Conservation (phyloP, 2,888 invertebrate species). For the Aromia moschata region DNA sequence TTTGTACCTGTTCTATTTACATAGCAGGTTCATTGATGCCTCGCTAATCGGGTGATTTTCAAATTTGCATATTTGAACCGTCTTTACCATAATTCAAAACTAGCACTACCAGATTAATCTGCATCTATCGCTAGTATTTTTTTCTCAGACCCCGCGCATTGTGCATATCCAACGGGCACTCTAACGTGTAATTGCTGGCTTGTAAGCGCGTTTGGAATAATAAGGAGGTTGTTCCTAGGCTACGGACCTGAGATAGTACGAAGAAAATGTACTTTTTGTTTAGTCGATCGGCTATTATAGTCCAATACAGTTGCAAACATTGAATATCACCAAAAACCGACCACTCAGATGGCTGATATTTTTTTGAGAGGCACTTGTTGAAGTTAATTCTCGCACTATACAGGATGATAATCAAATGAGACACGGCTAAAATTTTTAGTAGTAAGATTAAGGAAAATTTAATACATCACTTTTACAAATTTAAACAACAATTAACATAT, state of each 20-base stretch:
- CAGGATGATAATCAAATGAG: too few relatives aligned
- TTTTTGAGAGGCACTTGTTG: too few relatives aligned
- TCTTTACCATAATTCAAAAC: background rate
- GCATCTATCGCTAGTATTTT: background rate
- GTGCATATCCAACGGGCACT: background rate
- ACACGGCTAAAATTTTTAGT: too few relatives aligned
- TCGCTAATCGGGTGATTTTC: background rate
- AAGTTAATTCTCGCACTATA: too few relatives aligned
- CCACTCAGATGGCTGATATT: too few relatives aligned
- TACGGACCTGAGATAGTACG: background rate
- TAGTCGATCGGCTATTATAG: too few relatives aligned
- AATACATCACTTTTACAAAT: too few relatives aligned
- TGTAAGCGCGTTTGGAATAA: conserved; percentile 8
- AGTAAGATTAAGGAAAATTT: too few relatives aligned
- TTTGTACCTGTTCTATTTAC: background rate
- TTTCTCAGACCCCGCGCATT: background rate
- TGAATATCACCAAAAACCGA: too few relatives aligned
- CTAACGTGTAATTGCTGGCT: conserved; percentile 1
- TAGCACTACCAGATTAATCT: background rate
- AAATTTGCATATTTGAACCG: conserved; percentile 18
- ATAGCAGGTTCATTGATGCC: background rate
- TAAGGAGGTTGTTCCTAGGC: conserved; percentile 1
- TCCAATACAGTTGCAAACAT: too few relatives aligned
- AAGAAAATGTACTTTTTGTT: background rate
- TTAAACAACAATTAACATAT: too few relatives aligned